Base-by-base conservation (phyloP, 2,888 invertebrate species). In the Bugula neritina region DNA sequence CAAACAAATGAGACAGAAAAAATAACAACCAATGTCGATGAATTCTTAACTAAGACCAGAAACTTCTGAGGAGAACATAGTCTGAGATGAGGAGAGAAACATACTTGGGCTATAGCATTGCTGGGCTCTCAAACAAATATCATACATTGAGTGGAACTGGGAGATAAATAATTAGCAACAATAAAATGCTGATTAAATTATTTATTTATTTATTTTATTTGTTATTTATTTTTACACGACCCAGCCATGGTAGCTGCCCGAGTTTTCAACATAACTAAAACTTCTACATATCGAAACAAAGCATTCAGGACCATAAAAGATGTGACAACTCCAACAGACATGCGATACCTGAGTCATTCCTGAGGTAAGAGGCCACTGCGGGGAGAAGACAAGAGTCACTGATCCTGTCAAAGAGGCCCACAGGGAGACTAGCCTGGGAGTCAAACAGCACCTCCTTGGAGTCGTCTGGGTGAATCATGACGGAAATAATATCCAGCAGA, bases 271-370 rank as follows among this genome's bases (percentile, higher is more conserved):
- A 52, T 21, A 52, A 52, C 52, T 13, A 52, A 52, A 13, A 52
- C 10, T 13, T 52, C 10, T 52, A 10, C 52, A 52, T 10, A 13
- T 52, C 52, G 21, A 21, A 13, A 52, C 10, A 52, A 52, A 21
- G 52, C 25, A n/a, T 5, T 25, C 57, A 17, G 25, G 25, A 17
- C 13, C 57, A 57, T 25, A n/a, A 5, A 5, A 5, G 5, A 13
- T 5, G 10, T 57, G 57, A 23, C 13, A n/a, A 25, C 57, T 57
- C 17, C 25, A 57, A 5, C n/a, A n/a, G n/a, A n/a, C n/a, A n/a
- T n/a, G n/a, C 3, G 17, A 25, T 79, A 90, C 90, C 89, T 23
- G 95, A 96, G 85, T 96, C 96, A 80, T 96, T 96, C 77, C 94
- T 88, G 72, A 95, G 87, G 82, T 96, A 95, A 0, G 93, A 93